Evolutionary conservation across 2,113 vertebrate species (phyloP).

Genomic region (Grammomys surdaster): DNA sequence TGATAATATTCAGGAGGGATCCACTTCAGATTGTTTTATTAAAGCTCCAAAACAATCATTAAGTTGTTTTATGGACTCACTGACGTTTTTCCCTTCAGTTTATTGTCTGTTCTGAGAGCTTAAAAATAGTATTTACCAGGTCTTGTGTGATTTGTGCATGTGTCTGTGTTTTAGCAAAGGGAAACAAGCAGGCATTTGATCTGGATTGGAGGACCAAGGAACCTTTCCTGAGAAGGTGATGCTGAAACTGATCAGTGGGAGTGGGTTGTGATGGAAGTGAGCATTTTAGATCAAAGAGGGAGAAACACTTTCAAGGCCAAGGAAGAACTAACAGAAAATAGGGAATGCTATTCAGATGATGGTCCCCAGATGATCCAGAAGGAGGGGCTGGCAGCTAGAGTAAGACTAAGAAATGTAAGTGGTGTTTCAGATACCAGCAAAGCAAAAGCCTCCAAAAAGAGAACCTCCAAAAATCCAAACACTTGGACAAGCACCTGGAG

Average conservation of each 20-base stretch:
- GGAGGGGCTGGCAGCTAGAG: background rate
- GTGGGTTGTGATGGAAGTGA: background rate
- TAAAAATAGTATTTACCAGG: slow-evolving; percentile 41
- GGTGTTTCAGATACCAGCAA: slow-evolving; percentile 8
- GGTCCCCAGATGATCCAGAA: background rate
- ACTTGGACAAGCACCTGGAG: slow-evolving; percentile 5
- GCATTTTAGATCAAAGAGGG: slow-evolving; percentile 14
- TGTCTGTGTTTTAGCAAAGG: background rate
- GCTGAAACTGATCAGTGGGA: background rate
- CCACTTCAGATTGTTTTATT: slow-evolving; percentile 23
- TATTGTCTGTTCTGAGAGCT: slow-evolving; percentile 1
- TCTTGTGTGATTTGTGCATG: background rate
- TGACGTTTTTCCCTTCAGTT: background rate
- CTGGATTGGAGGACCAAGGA: background rate
- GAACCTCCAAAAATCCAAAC: background rate
- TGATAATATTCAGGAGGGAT: background rate
- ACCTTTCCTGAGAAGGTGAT: slow-evolving; percentile 25
- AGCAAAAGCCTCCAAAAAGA: background rate
- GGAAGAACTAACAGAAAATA: slow-evolving; percentile 11
- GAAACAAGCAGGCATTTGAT: slow-evolving; percentile 3
- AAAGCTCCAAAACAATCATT: background rate
- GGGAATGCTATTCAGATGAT: background rate
- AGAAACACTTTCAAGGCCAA: background rate
- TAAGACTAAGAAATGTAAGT: slow-evolving; percentile 44
- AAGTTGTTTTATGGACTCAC: slow-evolving; percentile 5